Conservation (phyloP, 2,888 invertebrate species). For the Drosophila vallismaia region DNA sequence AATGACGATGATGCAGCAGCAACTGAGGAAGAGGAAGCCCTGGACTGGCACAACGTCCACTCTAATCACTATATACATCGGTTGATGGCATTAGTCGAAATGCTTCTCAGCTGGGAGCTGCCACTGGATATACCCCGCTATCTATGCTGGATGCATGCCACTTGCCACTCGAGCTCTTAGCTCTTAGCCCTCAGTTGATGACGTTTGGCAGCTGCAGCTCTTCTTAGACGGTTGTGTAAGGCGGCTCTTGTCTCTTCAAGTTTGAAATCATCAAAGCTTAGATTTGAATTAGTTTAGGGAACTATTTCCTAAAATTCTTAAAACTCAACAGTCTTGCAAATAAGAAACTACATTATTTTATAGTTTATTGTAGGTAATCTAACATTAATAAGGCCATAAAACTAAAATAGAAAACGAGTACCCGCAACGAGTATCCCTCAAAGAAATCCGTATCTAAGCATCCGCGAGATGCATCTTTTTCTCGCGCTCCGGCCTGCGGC, state of each 20-base stretch:
- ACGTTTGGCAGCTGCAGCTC: constrained; percentile 60
- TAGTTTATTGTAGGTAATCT: not conserved
- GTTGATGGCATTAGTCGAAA: constrained; percentile 75
- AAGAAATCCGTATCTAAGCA: constrained; percentile 11
- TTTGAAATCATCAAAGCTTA: not conserved
- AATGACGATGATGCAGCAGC: constrained; percentile 1
- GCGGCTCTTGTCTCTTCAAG: not conserved
- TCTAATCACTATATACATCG: constrained; percentile 79
- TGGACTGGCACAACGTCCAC: constrained; percentile 64
- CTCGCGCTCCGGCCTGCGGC: constrained; percentile 62
- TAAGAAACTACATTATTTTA: too few species aligned
- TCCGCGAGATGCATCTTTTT: constrained; percentile 11
- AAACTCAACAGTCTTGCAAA: not conserved
- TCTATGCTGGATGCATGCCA: constrained; percentile 47
- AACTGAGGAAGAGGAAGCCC: constrained; percentile 11
- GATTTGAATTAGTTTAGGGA: not conserved
- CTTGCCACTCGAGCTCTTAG: constrained; percentile 63
- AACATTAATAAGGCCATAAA: not conserved
- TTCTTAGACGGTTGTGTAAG: constrained; percentile 2
- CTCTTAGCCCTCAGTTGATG: constrained; percentile 48
- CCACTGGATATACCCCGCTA: constrained; percentile 24
- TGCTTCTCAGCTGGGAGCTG: constrained; percentile 35
- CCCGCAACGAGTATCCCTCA: constrained; percentile 2
- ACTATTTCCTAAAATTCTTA: not conserved
- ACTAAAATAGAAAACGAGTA: not conserved